phyloP scores from a whole-genome alignment of 2,797 vertebrate species.

The Sphaeramia orbicularis region DNA sequence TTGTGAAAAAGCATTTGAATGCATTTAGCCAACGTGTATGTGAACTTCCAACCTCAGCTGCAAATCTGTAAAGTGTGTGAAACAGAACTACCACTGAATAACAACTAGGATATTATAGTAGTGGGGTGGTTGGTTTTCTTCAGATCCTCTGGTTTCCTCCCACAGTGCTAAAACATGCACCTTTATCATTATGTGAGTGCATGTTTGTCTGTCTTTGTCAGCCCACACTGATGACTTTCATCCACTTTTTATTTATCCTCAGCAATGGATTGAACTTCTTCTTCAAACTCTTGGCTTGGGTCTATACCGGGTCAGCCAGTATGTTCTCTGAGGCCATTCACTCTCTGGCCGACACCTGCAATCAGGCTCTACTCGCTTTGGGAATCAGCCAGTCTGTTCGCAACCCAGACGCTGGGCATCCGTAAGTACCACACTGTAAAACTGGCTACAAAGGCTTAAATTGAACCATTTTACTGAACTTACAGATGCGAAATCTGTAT shows the following conservation, averaged over 20 bases:
- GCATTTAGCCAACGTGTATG: not conserved
- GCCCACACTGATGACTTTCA: not conserved
- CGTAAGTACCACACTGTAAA: conserved; percentile 85
- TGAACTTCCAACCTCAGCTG: not conserved
- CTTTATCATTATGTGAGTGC: too few relatives aligned
- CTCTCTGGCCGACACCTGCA: conserved; percentile 97
- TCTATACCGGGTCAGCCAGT: conserved; percentile 98
- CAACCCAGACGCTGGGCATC: conserved; percentile 94
- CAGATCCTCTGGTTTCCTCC: too few relatives aligned
- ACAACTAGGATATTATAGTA: not conserved
- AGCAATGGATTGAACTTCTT: conserved; percentile 99
- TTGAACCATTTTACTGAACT: too few relatives aligned
- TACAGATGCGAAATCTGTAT: too few relatives aligned
- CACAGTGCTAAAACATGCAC: too few relatives aligned
- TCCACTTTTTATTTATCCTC: conserved; percentile 59
- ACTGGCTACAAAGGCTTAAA: not conserved
- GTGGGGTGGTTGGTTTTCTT: too few relatives aligned
- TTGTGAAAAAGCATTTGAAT: not conserved
- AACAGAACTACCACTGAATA: not conserved
- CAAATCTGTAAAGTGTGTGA: not conserved
- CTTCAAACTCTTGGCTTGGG: conserved; percentile 99
- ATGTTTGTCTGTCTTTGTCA: too few relatives aligned
- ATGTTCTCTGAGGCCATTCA: conserved; percentile 99
- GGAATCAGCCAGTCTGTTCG: conserved; percentile 97
- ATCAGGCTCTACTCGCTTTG: conserved; percentile 95